Base-by-base conservation (phyloP, 37 sponge, comb jelly and placozoan genomes). In the Chondrilla cf. caribensis region DNA sequence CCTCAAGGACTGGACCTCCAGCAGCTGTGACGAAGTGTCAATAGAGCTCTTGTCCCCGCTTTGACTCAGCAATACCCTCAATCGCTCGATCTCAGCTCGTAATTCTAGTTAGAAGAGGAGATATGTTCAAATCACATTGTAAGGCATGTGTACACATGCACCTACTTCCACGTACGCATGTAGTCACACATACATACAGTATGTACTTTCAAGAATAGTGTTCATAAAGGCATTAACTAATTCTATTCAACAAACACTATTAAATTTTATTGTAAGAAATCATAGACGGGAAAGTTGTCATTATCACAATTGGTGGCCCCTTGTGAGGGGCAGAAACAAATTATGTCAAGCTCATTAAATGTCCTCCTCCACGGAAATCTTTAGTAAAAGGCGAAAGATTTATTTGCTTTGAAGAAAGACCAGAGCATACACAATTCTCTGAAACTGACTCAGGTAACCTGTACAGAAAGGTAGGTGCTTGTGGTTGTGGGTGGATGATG, bases 71-170 rank as follows among this genome's bases (percentile, higher is more conserved):
- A 85, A 68, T 0, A 26, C 40, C 14, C 72, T 75, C 1, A 95
- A 82, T 3, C 81, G 59, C 17, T 89, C 83, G 7, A 95, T 91
- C 70, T 95, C 92, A 37, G 73, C 77, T 21, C 81, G 78, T 9
- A 95, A 84, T 33, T 91, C 95, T 89, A 44, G 8, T 58, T 0
- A 70, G 35, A 33, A 15, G 31, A 42, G 44, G 6, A 78, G 35
- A 67, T 26, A 62, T 26, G 29, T 29, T 3, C 60, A 59, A 6
- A 2, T 28, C 4, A 2, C 60, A 59, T n/a, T 59, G 60, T 26
- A 59, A 26, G 26, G 8, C 26, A 59, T 17, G 57, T 54, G 26
- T 26, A 59, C 26, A 6, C 22, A n/a, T 26, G 26, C 9, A 28
- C 60, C 26, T 26, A 59, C 26, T n/a, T 59, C 3, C 26, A 59